Base-by-base conservation (phyloP, 2,797 vertebrate genomes). In the Amphiprion clarkii region DNA sequence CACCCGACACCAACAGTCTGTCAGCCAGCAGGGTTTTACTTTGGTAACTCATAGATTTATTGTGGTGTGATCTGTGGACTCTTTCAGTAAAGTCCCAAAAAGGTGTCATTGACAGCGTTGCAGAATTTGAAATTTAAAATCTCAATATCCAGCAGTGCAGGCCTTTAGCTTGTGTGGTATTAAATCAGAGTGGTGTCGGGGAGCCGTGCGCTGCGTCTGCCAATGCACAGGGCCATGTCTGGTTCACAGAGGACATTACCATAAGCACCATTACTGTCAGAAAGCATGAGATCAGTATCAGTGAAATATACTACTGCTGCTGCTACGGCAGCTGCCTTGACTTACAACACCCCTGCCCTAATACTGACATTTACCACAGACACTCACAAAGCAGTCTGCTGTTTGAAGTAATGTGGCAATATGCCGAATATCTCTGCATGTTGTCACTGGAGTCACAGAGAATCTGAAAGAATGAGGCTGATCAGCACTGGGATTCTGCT, bases 241-340 rank as follows among this genome's bases (percentile, higher is more conserved):
- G 89, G 87, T 90, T 89, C 88, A 89, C 77, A 29, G 85, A 90
- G 85, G 85, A 89, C 87, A 92, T 92, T 89, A 92, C 81, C 90
- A 92, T 92, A 92, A 91, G 87, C 89, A 90, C 84, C 79, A 91
- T 93, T 91, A 91, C 87, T 91, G 90, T 93, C 89, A 89, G 74
- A 83, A 76, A 75, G 78, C 85, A 86, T 87, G 87, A 89, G 88
- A 92, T 91, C 87, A 83, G 74, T 88, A 87, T 89, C 85, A 49
- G 56, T 84, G 81, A 87, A 90, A 92, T 91, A 91, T 86, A 85
- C 83, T 64, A 49, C 79, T 62, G 75, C 77, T 36, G 66, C 79
- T 4, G 51, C 74, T 58, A 16, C 59, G 56, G 82, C 83, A 82
- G 80, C 87, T 87, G 85, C 84, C 68, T 71, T 89, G 87, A 90